phyloP scores from a whole-genome alignment of 2,113 vertebrate species.

The Numenius arquata region DNA sequence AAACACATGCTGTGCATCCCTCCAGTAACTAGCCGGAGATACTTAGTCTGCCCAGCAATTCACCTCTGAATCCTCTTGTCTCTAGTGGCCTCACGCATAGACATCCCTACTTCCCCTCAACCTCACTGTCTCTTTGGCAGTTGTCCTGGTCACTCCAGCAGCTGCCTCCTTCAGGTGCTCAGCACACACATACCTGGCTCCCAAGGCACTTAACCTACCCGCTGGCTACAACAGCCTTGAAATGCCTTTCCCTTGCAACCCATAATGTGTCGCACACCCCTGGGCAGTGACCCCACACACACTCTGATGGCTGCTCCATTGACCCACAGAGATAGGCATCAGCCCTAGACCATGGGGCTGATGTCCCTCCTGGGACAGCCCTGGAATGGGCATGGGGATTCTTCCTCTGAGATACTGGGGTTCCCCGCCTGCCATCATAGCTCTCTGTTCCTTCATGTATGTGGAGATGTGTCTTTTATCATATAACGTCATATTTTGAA shows the following conservation, averaged over 20 bases:
- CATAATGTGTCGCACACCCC: background rate
- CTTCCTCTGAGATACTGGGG: background rate
- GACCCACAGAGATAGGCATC: rapidly evolving
- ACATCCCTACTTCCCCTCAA: background rate
- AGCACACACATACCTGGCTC: background rate
- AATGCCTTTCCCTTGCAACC: background rate
- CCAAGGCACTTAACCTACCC: background rate
- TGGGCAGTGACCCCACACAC: background rate
- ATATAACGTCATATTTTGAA: background rate
- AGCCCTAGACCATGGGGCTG: background rate
- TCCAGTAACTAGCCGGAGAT: background rate
- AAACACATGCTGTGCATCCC: background rate
- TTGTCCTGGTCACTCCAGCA: background rate
- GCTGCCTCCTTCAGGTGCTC: background rate
- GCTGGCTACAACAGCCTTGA: background rate
- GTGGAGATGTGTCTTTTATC: background rate
- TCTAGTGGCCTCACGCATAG: background rate
- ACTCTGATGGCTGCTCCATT: background rate
- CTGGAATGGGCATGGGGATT: background rate
- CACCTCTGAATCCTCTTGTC: rapidly evolving
- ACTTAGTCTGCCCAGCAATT: background rate
- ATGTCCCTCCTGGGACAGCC: background rate
- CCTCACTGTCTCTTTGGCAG: background rate
- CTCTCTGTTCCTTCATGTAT: rapidly evolving
- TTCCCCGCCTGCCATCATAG: rapidly evolving